Conservation (phyloP, 2,113 vertebrate genomes). For the Oxyruncus cristatus region DNA sequence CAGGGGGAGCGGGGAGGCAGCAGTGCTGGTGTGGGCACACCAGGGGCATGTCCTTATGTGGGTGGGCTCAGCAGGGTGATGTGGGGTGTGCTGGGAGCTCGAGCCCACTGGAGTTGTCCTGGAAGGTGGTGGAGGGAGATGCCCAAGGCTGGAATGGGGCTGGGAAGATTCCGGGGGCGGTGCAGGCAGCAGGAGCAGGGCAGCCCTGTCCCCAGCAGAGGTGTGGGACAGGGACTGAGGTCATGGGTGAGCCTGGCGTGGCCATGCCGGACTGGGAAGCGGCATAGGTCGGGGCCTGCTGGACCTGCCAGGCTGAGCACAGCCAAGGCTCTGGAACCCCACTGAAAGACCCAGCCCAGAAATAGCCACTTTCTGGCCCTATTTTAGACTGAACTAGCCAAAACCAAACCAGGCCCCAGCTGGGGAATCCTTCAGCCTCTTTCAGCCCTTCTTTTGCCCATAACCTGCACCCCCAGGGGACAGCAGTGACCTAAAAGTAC, state of each 20-base stretch:
- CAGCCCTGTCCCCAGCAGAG: not conserved
- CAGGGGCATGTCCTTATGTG: not conserved
- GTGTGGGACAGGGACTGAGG: not conserved
- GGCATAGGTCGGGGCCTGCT: accelerated
- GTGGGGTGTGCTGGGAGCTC: not conserved
- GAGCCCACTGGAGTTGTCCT: not conserved
- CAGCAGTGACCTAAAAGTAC: not conserved
- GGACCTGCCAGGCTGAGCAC: accelerated
- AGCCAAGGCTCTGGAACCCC: not conserved
- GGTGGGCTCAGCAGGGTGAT: accelerated
- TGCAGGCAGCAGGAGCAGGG: not conserved
- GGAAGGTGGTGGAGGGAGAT: not conserved
- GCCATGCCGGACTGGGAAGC: accelerated
- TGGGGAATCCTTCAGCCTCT: not conserved
- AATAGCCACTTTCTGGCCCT: not conserved
- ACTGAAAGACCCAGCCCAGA: not conserved
- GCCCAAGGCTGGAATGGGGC: accelerated
- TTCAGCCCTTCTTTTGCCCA: not conserved
- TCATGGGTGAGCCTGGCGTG: not conserved
- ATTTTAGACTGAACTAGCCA: not conserved
- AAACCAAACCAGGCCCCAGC: not conserved
- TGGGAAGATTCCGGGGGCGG: accelerated
- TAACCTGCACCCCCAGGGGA: not conserved
- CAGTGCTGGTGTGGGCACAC: accelerated
- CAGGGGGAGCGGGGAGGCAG: accelerated